A percentile compares a stretch with the other conserved stretches of the same genome.
Conservation (phyloP, 1,140 invertebrate species). For the Melipona quadrifasciata region DNA sequence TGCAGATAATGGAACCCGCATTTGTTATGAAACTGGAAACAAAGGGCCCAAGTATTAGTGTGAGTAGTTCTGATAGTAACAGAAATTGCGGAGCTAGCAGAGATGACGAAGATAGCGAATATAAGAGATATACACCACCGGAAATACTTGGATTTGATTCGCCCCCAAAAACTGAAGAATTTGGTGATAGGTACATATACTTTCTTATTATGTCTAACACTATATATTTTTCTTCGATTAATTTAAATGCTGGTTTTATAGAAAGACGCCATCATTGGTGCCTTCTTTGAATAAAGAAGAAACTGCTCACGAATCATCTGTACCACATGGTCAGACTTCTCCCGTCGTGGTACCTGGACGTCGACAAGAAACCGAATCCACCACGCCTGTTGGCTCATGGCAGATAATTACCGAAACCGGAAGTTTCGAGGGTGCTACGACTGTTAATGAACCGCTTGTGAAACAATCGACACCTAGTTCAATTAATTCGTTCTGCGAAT, state of each 20-base stretch:
- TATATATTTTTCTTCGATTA: not conserved
- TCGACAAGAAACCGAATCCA: conserved; percentile 84
- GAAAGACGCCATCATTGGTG: conserved; percentile 70
- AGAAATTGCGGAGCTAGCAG: conserved; percentile 75
- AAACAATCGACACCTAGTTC: conserved; percentile 73
- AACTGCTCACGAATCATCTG: conserved; percentile 68
- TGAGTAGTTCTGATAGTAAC: conserved; percentile 83
- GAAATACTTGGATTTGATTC: conserved; percentile 75
- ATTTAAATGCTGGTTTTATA: conserved; percentile 41
- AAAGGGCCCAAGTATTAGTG: conserved; percentile 78
- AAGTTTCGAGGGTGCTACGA: conserved; percentile 84
- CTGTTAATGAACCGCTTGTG: conserved; percentile 78
- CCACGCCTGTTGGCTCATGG: conserved; percentile 85
- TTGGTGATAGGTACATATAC: conserved; percentile 76
- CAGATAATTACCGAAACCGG: conserved; percentile 87
- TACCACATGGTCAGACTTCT: conserved; percentile 81
- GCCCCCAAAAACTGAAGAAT: conserved; percentile 74
- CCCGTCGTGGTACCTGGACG: conserved; percentile 84
- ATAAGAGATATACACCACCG: conserved; percentile 76
- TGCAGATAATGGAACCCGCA: conserved; percentile 81
- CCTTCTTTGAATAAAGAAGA: conserved; percentile 73
- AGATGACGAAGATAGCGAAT: conserved; percentile 81
- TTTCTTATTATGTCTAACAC: not conserved
- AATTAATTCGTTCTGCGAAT: conserved; percentile 75
- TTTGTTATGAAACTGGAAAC: conserved; percentile 81